Evolutionary conservation across 2,797 vertebrate species (phyloP).

Genomic region (Florisuga fusca): DNA sequence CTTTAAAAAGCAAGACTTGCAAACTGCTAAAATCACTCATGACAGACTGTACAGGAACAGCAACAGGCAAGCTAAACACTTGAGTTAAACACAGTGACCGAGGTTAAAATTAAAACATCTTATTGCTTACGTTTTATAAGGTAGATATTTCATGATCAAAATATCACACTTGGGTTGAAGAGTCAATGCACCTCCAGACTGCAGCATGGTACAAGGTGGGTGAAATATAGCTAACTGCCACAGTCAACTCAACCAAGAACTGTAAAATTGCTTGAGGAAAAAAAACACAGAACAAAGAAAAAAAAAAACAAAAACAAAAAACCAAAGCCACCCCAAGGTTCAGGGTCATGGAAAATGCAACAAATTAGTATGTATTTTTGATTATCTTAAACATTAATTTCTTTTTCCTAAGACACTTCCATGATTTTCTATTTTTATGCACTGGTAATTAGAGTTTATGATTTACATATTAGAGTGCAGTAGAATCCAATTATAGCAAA

Average conservation of each 20-base stretch:
- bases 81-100: background rate
- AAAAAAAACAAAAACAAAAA: background rate
- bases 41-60: background rate
- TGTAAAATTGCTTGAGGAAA: background rate
- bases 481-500: slow-evolving; percentile 55
- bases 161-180: background rate
- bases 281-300: background rate
- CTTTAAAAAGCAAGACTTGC: background rate
- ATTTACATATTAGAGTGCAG: slow-evolving; percentile 66
- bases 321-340: background rate
- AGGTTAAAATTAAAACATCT: background rate
- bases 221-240: background rate
- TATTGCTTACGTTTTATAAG: background rate
- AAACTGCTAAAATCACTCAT: background rate
- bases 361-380: background rate
- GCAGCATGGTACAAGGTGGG: background rate
- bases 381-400: background rate
- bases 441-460: slow-evolving; percentile 54
- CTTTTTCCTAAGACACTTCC: background rate
- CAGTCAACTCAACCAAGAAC: background rate
- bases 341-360: background rate
- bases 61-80: background rate
- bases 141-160: background rate
- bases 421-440: slow-evolving; percentile 53
- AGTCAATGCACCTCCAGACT: background rate